Conservation (phyloP, 2,113 vertebrate species). For the Ranitomeya imitator region DNA sequence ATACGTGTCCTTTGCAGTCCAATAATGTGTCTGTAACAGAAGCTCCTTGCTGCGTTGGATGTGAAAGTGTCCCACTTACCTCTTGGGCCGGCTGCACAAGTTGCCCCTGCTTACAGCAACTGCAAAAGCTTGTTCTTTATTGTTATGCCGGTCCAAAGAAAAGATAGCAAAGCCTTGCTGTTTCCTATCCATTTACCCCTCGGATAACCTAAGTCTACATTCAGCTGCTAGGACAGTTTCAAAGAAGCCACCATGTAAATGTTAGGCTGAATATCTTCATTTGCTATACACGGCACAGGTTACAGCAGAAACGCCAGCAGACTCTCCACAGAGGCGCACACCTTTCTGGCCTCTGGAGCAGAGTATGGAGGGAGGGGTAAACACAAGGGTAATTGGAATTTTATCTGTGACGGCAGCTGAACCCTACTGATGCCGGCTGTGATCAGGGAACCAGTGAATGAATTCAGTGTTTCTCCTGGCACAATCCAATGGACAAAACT, state of each 20-base stretch:
- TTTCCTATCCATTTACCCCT: no score
- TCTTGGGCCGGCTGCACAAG: no score
- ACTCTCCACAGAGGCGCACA: fast-evolving
- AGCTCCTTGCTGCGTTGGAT: no score
- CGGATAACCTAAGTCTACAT: no score
- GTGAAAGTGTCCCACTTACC: no score
- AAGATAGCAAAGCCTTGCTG: no score
- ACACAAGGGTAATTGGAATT: background rate
- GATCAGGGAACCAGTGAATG: slow-evolving; percentile 36
- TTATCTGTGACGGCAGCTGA: slow-evolving; percentile 50
- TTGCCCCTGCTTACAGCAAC: no score
- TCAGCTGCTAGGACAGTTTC: background rate
- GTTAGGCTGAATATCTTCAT: slow-evolving; percentile 22
- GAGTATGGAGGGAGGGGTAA: fast-evolving
- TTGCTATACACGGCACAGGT: background rate
- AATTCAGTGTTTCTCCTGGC: slow-evolving; percentile 4
- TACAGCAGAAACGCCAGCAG: slow-evolving; percentile 5
- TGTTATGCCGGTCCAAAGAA: no score
- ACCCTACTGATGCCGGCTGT: background rate
- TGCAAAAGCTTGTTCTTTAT: no score
- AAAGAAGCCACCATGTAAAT: background rate
- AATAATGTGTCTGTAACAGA: no score
- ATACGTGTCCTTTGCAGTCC: no score
- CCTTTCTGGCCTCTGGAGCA: background rate
- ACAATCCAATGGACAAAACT: slow-evolving; percentile 9